Evolutionary conservation across 1,140 invertebrate species (phyloP).

Genomic region (Drosophila grimshawi): DNA sequence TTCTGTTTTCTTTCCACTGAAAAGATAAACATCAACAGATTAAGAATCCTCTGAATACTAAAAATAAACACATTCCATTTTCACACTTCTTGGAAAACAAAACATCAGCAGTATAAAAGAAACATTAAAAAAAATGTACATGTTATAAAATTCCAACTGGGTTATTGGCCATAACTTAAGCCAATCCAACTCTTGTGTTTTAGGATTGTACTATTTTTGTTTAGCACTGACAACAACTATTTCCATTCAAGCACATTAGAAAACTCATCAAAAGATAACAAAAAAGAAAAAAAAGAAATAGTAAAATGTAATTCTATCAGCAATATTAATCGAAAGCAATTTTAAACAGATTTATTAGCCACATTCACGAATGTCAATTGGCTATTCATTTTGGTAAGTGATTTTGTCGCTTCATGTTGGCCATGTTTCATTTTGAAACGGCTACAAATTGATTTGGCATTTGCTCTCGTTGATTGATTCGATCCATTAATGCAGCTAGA

Average conservation of each 20-base stretch:
- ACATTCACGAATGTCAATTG: constrained; percentile 37
- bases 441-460: constrained; percentile 75
- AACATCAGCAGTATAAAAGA: no score
- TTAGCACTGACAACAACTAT: neutral
- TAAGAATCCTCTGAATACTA: no score
- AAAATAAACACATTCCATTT: no score
- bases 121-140: no score
- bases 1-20: no score
- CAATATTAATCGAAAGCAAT: constrained; percentile 54
- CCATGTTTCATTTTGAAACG: constrained; percentile 56
- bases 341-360: constrained; percentile 67
- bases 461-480: constrained; percentile 71
- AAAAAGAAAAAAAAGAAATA: no score
- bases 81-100: no score
- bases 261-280: neutral
- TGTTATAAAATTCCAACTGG: no score
- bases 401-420: constrained; percentile 38
- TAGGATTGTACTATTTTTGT: no score
- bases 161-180: no score
- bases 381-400: constrained; percentile 68
- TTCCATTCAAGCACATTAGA: neutral
- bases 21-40: no score
- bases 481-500: constrained; percentile 64
- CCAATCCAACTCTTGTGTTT: no score
- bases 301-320: neutral